Conservation (phyloP, 1,140 invertebrate species). For the Micrasema longulum region DNA sequence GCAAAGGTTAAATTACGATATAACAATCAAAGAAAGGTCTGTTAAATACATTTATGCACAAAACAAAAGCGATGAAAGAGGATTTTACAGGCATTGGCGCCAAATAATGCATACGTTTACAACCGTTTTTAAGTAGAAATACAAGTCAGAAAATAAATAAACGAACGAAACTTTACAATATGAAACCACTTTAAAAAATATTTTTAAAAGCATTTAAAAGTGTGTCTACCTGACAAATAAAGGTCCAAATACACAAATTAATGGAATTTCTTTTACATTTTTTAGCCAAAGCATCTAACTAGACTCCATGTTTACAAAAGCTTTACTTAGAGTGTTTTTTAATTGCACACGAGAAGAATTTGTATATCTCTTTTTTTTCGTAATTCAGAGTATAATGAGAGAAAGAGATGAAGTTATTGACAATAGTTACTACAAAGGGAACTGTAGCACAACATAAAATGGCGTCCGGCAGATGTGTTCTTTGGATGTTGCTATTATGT, state of each 20-base stretch:
- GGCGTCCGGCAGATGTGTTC: conserved; percentile 52
- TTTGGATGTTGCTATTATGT: not conserved
- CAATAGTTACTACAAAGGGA: conserved; percentile 28
- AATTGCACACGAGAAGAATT: conserved; percentile 14
- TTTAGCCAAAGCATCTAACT: conserved; percentile 38
- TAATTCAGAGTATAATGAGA: not conserved
- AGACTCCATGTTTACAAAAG: conserved; percentile 51
- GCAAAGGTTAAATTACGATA: not conserved
- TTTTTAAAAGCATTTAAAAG: not conserved
- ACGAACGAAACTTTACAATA: not conserved
- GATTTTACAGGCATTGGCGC: conserved; percentile 40
- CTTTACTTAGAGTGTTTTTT: conserved; percentile 35
- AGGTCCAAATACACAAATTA: conserved; percentile 29
- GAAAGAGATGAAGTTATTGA: conserved; percentile 23
- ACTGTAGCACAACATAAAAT: conserved; percentile 48
- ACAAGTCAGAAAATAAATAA: conserved; percentile 21
- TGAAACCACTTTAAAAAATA: not conserved
- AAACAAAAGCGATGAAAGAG: conserved; percentile 3
- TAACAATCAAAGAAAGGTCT: conserved; percentile 3
- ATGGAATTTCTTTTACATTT: conserved; percentile 36
- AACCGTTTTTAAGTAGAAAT: conserved; percentile 43
- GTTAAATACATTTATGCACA: not conserved
- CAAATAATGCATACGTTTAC: conserved; percentile 51
- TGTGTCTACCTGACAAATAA: conserved; percentile 36
- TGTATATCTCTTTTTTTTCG: conserved; percentile 22